A percentile compares a stretch with the other conserved stretches of the same genome.
Evolutionary conservation across 2,113 vertebrate species (phyloP).

Genomic region (Euleptes europaea): DNA sequence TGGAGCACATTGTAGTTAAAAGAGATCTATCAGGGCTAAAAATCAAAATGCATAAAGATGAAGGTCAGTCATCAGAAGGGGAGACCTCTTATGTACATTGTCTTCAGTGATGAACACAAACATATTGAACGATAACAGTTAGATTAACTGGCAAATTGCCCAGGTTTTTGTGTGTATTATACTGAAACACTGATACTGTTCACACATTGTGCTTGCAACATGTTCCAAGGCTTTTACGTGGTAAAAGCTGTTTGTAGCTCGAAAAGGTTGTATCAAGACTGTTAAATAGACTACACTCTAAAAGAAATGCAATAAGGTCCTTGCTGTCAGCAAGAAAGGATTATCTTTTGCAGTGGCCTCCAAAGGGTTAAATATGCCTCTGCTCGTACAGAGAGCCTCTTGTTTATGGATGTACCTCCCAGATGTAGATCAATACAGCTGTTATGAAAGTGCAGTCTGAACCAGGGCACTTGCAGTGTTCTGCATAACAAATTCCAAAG

Average conservation of each 20-base stretch:
- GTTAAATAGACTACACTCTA: not conserved
- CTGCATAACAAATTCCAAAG: slow-evolving; percentile 64
- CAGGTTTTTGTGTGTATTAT: not conserved
- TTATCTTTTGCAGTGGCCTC: slow-evolving; percentile 1
- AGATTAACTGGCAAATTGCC: not conserved
- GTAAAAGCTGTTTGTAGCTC: not conserved
- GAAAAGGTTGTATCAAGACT: slow-evolving; percentile 18
- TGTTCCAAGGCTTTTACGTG: not conserved
- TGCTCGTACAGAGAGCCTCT: slow-evolving; percentile 23
- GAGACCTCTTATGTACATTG: slow-evolving; percentile 48
- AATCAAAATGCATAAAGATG: slow-evolving; percentile 27
- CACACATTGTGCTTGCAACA: not conserved
- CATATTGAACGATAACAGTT: not conserved
- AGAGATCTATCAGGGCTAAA: slow-evolving; percentile 26
- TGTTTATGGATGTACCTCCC: slow-evolving; percentile 32
- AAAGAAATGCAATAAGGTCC: not conserved
- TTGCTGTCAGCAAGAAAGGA: not conserved
- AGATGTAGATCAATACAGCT: slow-evolving; percentile 46
- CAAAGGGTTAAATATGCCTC: slow-evolving; percentile 50
- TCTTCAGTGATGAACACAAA: slow-evolving; percentile 27
- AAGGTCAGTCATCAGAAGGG: not conserved
- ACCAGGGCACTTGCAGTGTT: slow-evolving; percentile 47
- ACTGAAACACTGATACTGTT: not conserved
- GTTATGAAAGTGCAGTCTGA: slow-evolving; percentile 43
- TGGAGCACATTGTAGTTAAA: slow-evolving; percentile 17